Percentiles rank a stretch among this genome's conserved stretches.
These are phyloP conservation scores for Garrulus glandarius DNA, from an alignment of 2,797 vertebrate genomes.

Conservation along the genomic window DNA sequence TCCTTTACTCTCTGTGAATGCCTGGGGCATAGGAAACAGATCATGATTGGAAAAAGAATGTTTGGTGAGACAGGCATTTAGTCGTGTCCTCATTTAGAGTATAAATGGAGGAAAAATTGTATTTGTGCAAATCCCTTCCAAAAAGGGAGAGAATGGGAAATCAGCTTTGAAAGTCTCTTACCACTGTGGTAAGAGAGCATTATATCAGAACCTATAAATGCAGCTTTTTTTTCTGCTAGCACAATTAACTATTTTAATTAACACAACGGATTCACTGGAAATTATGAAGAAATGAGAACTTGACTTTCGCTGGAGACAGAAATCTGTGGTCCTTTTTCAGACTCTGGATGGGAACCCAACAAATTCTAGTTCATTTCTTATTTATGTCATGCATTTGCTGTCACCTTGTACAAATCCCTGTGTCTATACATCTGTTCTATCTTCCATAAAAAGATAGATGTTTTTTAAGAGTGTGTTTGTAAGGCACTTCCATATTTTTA, in stretches of 20 bases:
- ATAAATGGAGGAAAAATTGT: not conserved
- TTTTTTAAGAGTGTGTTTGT: not conserved
- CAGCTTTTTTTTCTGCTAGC: not conserved
- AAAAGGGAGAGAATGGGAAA: not conserved
- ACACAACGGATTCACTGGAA: not conserved
- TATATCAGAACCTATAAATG: not conserved
- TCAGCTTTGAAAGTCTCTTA: not conserved
- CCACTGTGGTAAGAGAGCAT: not conserved
- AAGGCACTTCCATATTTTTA: not conserved
- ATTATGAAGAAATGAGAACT: not conserved
- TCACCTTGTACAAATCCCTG: not conserved
- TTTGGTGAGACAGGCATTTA: not conserved
- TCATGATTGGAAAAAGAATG: not conserved
- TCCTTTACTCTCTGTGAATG: not conserved
- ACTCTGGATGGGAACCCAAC: not conserved
- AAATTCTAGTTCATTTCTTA: not conserved
- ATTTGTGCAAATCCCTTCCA: not conserved
- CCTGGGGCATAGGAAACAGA: not conserved
- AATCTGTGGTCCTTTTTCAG: not conserved
- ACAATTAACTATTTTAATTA: not conserved
- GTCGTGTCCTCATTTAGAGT: not conserved
- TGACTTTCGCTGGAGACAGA: not conserved
- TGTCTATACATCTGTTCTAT: not conserved
- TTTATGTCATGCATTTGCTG: not conserved
- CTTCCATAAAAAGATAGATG: not conserved